Conservation (phyloP, 1,140 invertebrate genomes). For the Panulirus ornatus region DNA sequence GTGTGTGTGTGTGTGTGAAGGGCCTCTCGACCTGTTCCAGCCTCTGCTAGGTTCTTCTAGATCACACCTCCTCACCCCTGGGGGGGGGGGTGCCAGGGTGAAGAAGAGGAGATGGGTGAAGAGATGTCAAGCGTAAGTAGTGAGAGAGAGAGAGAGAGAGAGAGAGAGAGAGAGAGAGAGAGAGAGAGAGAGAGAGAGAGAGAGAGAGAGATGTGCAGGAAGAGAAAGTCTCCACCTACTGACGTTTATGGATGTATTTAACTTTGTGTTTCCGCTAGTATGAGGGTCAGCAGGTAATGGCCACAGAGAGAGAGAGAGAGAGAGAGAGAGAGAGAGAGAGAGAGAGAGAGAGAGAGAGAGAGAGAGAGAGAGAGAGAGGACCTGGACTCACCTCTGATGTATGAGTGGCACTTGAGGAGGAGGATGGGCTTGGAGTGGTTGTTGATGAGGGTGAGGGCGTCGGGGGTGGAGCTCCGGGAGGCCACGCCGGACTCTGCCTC, state of each 20-base stretch:
- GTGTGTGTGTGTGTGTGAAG: too few species aligned
- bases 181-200: slow-evolving; percentile 5
- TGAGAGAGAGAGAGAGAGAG: background rate
- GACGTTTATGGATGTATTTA: too few species aligned
- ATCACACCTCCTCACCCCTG: too few species aligned
- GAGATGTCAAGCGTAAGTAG: background rate
- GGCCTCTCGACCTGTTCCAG: too few species aligned
- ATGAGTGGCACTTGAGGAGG: slow-evolving; percentile 74
- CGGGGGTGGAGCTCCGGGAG: slow-evolving; percentile 68
- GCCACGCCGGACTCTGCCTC: slow-evolving; percentile 74
- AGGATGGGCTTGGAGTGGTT: slow-evolving; percentile 70
- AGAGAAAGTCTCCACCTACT: too few species aligned
- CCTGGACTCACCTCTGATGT: slow-evolving; percentile 66
- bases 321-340: background rate
- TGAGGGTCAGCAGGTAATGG: too few species aligned
- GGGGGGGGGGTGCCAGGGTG: background rate
- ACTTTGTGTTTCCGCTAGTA: background rate
- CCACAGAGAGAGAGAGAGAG: background rate
- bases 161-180: background rate
- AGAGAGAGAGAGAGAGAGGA: slow-evolving; percentile 18
- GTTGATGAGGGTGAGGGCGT: slow-evolving; percentile 58
- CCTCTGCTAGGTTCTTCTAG: too few species aligned
- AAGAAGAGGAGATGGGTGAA: background rate
- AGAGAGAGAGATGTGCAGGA: background rate
- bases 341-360: background rate